Percentiles rank a stretch among this genome's conserved stretches.
phyloP scores from a whole-genome alignment of 2,113 vertebrate species.

The Delphinapterus leucas region DNA sequence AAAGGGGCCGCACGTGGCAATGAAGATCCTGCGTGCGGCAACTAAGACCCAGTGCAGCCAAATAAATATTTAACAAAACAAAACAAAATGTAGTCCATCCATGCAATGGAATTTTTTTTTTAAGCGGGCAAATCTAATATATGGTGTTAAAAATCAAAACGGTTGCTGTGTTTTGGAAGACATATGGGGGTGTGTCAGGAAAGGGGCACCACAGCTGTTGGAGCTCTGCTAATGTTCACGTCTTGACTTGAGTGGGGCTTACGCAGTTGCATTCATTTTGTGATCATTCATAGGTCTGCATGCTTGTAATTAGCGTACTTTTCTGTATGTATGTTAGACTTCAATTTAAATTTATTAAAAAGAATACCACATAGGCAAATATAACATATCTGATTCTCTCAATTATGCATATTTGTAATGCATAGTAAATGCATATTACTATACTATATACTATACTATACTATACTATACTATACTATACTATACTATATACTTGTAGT shows the following conservation, averaged over 20 bases:
- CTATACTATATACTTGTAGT: not conserved
- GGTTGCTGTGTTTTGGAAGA: not conserved
- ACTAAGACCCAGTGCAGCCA: too few relatives aligned
- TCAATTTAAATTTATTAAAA: not conserved
- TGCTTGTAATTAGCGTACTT: not conserved
- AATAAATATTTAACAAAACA: too few relatives aligned
- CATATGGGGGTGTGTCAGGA: not conserved
- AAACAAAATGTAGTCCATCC: too few relatives aligned
- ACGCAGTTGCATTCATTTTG: not conserved
- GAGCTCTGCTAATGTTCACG: not conserved
- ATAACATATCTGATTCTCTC: not conserved
- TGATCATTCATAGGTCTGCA: not conserved
- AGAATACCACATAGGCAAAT: not conserved
- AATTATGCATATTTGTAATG: too few relatives aligned
- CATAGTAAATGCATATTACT: not conserved
- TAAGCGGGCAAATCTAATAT: not conserved
- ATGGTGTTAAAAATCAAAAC: not conserved
- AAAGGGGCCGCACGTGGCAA: too few relatives aligned
- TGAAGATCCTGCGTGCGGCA: too few relatives aligned
- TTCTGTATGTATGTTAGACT: not conserved
- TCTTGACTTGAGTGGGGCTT: not conserved
- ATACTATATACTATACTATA: too few relatives aligned
- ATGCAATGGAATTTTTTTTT: too few relatives aligned
- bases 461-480: too few relatives aligned
- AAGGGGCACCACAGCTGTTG: not conserved